Evolutionary conservation across 2,888 invertebrate genomes (phyloP).

Genomic region (Cephus pygmeus): DNA sequence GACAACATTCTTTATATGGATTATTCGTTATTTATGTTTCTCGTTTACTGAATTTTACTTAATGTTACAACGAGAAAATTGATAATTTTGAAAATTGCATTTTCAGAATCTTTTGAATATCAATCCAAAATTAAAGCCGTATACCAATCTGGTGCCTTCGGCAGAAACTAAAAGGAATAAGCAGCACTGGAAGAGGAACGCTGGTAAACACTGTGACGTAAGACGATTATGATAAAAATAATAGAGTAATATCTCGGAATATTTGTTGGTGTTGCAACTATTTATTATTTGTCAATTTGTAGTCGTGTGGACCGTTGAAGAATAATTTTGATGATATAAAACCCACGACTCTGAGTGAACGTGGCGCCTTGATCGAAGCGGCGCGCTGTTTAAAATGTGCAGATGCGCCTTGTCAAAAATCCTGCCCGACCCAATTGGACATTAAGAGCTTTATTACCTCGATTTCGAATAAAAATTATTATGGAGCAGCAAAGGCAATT

Average conservation of each 20-base stretch:
- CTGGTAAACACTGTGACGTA: slow-evolving; percentile 85
- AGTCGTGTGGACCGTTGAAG: slow-evolving; percentile 77
- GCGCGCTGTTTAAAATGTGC: slow-evolving; percentile 91
- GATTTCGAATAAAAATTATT: slow-evolving; percentile 98
- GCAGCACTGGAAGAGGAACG: slow-evolving; percentile 95
- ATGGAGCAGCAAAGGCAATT: slow-evolving; percentile 96
- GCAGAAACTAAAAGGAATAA: slow-evolving; percentile 87
- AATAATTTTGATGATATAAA: slow-evolving; percentile 98
- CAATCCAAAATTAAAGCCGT: slow-evolving; percentile 85
- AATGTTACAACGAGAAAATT: background rate
- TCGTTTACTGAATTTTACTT: too few relatives aligned
- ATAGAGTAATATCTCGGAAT: too few relatives aligned
- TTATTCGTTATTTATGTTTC: too few relatives aligned
- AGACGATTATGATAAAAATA: slow-evolving; percentile 53
- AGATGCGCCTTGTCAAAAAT: slow-evolving; percentile 98
- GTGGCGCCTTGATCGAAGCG: slow-evolving; percentile 92
- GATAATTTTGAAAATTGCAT: slow-evolving; percentile 19
- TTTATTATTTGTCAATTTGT: slow-evolving; percentile 40
- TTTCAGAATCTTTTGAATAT: slow-evolving; percentile 85
- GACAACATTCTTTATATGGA: too few relatives aligned
- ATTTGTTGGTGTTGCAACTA: background rate
- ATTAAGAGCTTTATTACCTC: slow-evolving; percentile 97
- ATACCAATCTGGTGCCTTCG: slow-evolving; percentile 86
- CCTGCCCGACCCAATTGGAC: slow-evolving; percentile 97
- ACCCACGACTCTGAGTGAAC: slow-evolving; percentile 95